Evolutionary conservation across 2,797 vertebrate species (phyloP).

Genomic region (Alca torda): DNA sequence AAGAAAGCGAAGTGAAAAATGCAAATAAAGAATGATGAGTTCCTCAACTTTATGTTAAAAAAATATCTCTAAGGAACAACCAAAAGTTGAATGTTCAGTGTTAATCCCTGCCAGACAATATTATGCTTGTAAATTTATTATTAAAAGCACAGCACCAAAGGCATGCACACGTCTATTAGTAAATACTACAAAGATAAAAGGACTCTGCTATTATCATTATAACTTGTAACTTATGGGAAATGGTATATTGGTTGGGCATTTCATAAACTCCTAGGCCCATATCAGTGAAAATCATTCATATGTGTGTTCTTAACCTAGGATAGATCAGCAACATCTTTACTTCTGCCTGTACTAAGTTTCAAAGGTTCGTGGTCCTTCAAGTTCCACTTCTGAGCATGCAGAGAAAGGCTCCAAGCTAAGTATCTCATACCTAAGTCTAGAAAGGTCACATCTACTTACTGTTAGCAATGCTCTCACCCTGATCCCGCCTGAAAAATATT

Average conservation of each 20-base stretch:
- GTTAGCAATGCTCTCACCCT: not conserved
- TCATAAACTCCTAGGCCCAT: not conserved
- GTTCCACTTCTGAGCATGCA: not conserved
- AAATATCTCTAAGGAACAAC: not conserved
- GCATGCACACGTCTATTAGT: not conserved
- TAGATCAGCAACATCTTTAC: not conserved
- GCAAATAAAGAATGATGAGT: not conserved
- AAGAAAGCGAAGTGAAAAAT: not conserved
- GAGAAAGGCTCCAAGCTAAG: not conserved
- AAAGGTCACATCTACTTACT: not conserved
- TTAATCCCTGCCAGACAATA: not conserved
- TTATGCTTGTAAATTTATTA: not conserved
- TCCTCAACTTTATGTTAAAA: not conserved
- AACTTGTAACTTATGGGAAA: not conserved
- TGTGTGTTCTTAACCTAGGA: not conserved
- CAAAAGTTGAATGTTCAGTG: not conserved
- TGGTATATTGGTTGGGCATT: not conserved
- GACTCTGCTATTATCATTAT: not conserved
- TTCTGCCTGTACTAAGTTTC: not conserved
- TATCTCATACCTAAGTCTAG: not conserved
- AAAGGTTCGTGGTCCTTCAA: not conserved
- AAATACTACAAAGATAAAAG: not conserved
- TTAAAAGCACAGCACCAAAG: not conserved
- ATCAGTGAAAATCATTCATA: not conserved
- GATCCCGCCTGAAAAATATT: not conserved